These are phyloP conservation scores for Etheostoma spectabile DNA, from an alignment of 2,113 vertebrate species.

Conservation along the genomic window DNA sequence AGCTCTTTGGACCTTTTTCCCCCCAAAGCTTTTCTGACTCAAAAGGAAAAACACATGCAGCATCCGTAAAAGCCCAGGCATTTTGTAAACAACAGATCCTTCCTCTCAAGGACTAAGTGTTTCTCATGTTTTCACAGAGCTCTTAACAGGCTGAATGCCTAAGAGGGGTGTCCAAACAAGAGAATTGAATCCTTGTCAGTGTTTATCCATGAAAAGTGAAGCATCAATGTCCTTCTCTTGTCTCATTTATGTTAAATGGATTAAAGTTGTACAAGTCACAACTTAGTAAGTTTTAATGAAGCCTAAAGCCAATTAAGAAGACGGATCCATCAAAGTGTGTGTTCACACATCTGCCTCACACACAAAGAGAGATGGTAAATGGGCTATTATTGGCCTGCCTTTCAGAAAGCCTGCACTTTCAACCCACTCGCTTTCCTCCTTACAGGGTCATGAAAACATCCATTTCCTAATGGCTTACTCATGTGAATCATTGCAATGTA, in stretches of 20 bases:
- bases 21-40: constrained; percentile 54
- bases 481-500: constrained; percentile 65
- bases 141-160: constrained; percentile 70
- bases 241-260: constrained; percentile 35
- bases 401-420: constrained; percentile 57
- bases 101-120: constrained; percentile 63
- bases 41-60: constrained; percentile 19
- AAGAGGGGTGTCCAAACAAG: constrained; percentile 52
- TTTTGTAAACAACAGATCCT: constrained; percentile 70
- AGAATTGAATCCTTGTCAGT: constrained; percentile 41
- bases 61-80: constrained; percentile 58
- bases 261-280: constrained; percentile 25
- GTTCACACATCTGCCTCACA: constrained; percentile 2
- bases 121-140: constrained; percentile 69
- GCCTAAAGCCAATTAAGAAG: constrained; percentile 37
- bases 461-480: constrained; percentile 71
- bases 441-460: constrained; percentile 67
- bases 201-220: constrained; percentile 41
- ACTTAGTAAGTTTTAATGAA: constrained; percentile 40
- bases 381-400: constrained; percentile 52
- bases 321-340: constrained; percentile 17
- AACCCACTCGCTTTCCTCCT: constrained; percentile 62
- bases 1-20: constrained; percentile 33
- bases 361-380: constrained; percentile 1
- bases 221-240: constrained; percentile 15